Conservation (phyloP, 2,797 vertebrate species). For the Pygocentrus nattereri region DNA sequence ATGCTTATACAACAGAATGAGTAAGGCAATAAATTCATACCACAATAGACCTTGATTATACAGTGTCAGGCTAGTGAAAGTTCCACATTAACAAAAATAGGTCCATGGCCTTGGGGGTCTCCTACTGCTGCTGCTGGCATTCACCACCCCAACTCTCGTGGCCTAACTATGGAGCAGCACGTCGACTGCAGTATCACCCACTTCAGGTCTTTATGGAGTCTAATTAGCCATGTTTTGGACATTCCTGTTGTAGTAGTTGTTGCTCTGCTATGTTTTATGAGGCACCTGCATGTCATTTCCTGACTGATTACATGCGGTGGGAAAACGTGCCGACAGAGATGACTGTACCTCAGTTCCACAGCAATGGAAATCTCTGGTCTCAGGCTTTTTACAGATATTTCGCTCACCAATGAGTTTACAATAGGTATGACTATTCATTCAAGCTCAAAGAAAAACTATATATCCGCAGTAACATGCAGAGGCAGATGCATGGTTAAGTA, state of each 20-base stretch:
- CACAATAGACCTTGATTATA: not conserved
- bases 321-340: slow-evolving; percentile 30
- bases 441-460: not conserved
- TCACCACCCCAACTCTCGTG: not conserved
- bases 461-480: not conserved
- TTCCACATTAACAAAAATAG: not conserved
- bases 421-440: not conserved
- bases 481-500: slow-evolving; percentile 23
- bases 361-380: slow-evolving; percentile 4
- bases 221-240: slow-evolving; percentile 57
- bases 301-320: slow-evolving; percentile 49
- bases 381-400: not conserved
- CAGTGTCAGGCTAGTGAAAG: too few relatives aligned
- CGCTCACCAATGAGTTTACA: not conserved
- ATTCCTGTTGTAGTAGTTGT: slow-evolving; percentile 56
- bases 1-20: not conserved
- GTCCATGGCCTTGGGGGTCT: not conserved
- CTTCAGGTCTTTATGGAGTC: slow-evolving; percentile 53
- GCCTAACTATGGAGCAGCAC: slow-evolving; percentile 49
- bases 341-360: slow-evolving; percentile 32
- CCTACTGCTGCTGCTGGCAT: not conserved
- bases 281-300: slow-evolving; percentile 67
- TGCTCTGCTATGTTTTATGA: slow-evolving; percentile 56
- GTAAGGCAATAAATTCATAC: not conserved
- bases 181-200: slow-evolving; percentile 23